These are phyloP conservation scores for Thunnus maccoyii DNA, from an alignment of 2,113 vertebrate species.

Conservation along the genomic window DNA sequence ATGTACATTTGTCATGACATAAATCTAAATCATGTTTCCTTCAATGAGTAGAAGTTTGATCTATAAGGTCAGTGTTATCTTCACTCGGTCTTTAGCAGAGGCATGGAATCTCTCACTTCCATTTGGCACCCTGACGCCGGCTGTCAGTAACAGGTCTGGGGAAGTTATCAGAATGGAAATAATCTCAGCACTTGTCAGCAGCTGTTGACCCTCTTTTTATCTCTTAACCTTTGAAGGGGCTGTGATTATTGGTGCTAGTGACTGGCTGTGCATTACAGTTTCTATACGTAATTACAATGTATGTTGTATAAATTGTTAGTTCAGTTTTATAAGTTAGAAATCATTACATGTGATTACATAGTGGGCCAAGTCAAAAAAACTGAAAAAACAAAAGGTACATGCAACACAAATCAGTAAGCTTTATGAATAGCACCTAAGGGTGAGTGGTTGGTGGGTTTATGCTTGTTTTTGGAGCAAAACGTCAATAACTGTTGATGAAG, in stretches of 20 bases:
- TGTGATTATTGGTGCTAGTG: conserved; percentile 32
- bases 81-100: conserved; percentile 61
- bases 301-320: neutral
- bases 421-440: neutral
- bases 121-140: conserved; percentile 70
- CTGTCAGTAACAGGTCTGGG: conserved; percentile 60
- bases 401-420: neutral
- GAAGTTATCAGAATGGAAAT: conserved; percentile 77
- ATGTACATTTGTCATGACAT: conserved; percentile 30
- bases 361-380: neutral
- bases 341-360: neutral
- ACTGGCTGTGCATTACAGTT: neutral
- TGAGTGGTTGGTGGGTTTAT: no score
- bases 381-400: neutral
- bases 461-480: neutral
- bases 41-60: conserved; percentile 30
- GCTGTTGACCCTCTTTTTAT: conserved; percentile 78
- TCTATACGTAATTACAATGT: neutral
- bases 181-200: conserved; percentile 81
- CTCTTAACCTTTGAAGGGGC: conserved; percentile 75
- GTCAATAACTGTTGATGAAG: neutral
- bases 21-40: conserved; percentile 45
- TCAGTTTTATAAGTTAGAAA: neutral
- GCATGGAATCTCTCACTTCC: conserved; percentile 75
- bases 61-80: conserved; percentile 53